These are phyloP conservation scores for Podarcis raffonei DNA, from an alignment of 2,113 vertebrate species.

Conservation along the genomic window DNA sequence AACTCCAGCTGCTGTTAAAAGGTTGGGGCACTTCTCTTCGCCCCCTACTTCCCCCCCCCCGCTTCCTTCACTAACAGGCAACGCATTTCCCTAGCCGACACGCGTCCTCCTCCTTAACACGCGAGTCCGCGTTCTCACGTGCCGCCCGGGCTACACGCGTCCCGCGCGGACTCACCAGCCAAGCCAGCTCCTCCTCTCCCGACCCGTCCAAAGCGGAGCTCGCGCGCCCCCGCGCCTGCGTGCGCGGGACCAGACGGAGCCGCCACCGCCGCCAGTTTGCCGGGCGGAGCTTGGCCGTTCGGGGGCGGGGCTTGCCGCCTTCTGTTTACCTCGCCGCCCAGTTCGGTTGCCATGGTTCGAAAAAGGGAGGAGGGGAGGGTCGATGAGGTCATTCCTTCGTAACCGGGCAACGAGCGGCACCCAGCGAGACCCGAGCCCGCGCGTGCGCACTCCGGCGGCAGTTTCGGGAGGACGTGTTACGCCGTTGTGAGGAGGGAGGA, in stretches of 20 bases:
- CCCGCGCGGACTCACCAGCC: neutral
- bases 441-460: neutral
- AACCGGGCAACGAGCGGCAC: neutral
- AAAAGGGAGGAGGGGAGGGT: neutral
- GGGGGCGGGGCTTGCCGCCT: neutral
- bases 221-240: fast-evolving
- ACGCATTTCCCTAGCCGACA: neutral
- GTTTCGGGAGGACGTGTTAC: neutral
- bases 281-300: neutral
- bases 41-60: neutral
- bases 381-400: neutral
- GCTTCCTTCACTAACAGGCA: too few species aligned
- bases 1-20: too few species aligned
- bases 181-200: neutral
- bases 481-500: neutral
- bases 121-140: neutral
- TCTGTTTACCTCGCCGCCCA: neutral
- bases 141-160: neutral
- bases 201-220: neutral
- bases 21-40: neutral
- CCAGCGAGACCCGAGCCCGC: neutral
- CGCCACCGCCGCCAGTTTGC: fast-evolving
- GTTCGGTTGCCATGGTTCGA: neutral
- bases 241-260: too few species aligned
- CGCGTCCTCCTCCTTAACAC: neutral